Evolutionary conservation across 1,140 invertebrate species (phyloP), one percentile per base, ranked within the genome.

Genomic region (Chrysomallon squamiferum): DNA sequence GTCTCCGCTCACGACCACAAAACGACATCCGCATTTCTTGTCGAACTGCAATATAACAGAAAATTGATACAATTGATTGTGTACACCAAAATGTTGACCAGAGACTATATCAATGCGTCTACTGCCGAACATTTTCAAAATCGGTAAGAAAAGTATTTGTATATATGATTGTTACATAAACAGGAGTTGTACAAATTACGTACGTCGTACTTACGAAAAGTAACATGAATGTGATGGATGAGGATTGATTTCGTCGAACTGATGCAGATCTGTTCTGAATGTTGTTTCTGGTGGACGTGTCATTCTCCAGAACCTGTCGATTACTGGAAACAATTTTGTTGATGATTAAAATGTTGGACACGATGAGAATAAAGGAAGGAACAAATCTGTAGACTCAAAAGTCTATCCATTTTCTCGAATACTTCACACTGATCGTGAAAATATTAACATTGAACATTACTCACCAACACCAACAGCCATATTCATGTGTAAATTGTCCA

Each of bases 401-500:
- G 49, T 82, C 80, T 6, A 82, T 69, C 80, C 80, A 82, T 7
- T 75, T 75, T 47, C 47, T 3, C 64, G 22, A 38, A 76, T 73
- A 3, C 3, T 11, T 57, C n/a, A 7, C 15, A 20, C 2, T 3
- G 6, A 15, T 29, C 15, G 13, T 5, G 25, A 20, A 30, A 30
- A 30, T 7, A 25, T 27, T 27, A 25, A 32, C 20, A 20, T 2
- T 25, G 29, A 27, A 57, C 20, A 20, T 7, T 11, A 25, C n/a
- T 76, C 1, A 78, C 72, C 0, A 67, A 64, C 0, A 76, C 74
- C 15, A 78, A 50, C 2, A 73, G 59, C 76, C 76, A 78, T 5
- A 70, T 66, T 5, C 69, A 69, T 49, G 49, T 61, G 22, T 75
- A 65, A 11, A 60, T 38, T 0, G 59, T 13, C 13, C 66, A 57